A percentile compares a stretch with the other conserved stretches of the same genome.
phyloP scores from a whole-genome alignment of 2,888 invertebrate species.

The Cataglyphis cursor region DNA sequence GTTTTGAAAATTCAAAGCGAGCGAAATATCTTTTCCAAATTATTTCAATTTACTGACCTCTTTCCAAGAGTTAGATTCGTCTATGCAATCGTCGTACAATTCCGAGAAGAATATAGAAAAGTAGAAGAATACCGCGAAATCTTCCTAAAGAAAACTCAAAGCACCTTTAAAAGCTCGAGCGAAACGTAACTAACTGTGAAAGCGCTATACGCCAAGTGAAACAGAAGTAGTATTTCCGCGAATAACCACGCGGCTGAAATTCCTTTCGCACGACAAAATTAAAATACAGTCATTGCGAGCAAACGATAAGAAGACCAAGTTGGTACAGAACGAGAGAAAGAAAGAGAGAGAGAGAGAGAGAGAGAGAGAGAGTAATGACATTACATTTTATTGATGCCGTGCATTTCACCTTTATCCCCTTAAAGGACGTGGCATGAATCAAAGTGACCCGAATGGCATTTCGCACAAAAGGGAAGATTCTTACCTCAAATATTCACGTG shows the following conservation, averaged over 20 bases:
- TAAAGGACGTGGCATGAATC: slow-evolving; percentile 1
- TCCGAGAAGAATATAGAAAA: slow-evolving; percentile 38
- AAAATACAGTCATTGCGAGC: slow-evolving; percentile 43
- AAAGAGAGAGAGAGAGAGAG: not conserved
- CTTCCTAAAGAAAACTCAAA: slow-evolving; percentile 50
- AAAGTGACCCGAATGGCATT: slow-evolving; percentile 14
- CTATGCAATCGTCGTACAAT: not conserved
- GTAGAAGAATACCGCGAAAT: slow-evolving; percentile 49
- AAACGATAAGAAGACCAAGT: slow-evolving; percentile 17
- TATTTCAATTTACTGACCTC: not conserved
- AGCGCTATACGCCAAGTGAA: slow-evolving; percentile 53
- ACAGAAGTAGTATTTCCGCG: slow-evolving; percentile 49
- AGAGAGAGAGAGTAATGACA: slow-evolving; percentile 1
- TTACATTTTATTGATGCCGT: not conserved
- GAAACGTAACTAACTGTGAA: slow-evolving; percentile 57
- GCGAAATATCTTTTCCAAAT: not conserved
- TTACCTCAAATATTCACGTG: not conserved
- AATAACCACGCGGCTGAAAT: slow-evolving; percentile 50
- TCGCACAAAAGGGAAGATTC: slow-evolving; percentile 4
- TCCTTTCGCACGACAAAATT: slow-evolving; percentile 48
- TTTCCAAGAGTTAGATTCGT: not conserved
- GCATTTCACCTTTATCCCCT: slow-evolving; percentile 39
- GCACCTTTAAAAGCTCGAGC: slow-evolving; percentile 36
- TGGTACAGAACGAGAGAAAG: not conserved
- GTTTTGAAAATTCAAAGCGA: not conserved